Percentiles rank a stretch among this genome's conserved stretches.
Evolutionary conservation across 2,113 vertebrate genomes (phyloP).

Genomic region (Apistogramma diplotaenia): DNA sequence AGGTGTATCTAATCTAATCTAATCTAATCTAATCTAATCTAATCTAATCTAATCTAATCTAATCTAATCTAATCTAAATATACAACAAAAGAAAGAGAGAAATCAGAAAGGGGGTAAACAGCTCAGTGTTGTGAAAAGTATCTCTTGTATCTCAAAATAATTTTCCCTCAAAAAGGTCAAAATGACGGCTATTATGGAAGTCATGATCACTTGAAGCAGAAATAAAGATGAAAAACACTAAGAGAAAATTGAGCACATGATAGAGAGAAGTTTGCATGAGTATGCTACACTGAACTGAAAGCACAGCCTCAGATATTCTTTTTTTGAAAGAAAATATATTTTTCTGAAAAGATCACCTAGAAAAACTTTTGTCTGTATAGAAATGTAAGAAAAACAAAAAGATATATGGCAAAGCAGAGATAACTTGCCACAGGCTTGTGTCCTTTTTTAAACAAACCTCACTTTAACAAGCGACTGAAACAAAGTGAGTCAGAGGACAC

Average conservation of each 20-base stretch:
- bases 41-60: no score
- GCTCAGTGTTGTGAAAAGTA: background rate
- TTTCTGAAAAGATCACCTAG: background rate
- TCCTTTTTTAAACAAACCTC: constrained; percentile 24
- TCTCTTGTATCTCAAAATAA: background rate
- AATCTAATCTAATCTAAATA: no score
- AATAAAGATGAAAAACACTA: background rate
- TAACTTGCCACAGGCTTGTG: constrained; percentile 12
- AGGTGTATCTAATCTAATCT: no score
- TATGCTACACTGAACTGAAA: background rate
- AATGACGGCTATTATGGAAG: background rate
- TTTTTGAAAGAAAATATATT: background rate
- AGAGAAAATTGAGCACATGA: background rate
- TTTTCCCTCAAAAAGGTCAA: no score
- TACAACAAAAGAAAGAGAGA: background rate
- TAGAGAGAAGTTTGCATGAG: background rate
- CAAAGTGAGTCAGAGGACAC: constrained; percentile 41
- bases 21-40: no score
- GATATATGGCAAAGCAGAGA: background rate
- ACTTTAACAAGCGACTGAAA: constrained; percentile 20
- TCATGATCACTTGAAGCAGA: background rate
- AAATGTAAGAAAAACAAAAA: background rate
- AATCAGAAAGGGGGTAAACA: background rate
- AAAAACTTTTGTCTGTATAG: background rate
- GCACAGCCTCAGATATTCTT: background rate